Percentiles rank a stretch among this genome's conserved stretches.
Conservation (phyloP, 1,140 invertebrate species). For the Campodea augens region DNA sequence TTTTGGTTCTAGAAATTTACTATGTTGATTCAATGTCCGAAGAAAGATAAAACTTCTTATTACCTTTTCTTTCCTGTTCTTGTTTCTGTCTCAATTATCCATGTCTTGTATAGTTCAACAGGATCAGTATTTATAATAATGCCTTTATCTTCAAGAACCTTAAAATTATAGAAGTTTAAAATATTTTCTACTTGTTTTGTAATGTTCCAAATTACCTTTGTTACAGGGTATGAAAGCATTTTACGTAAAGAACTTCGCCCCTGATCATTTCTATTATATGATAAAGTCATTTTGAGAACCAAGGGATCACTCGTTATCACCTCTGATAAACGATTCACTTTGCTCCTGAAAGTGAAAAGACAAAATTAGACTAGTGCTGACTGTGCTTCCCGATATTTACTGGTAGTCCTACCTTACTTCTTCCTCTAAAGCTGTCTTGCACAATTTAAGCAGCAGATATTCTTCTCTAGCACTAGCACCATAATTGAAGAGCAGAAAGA, state of each 20-base stretch:
- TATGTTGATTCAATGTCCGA: conserved; percentile 2
- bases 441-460: conserved; percentile 52
- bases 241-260: conserved; percentile 44
- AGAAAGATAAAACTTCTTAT: conserved; percentile 16
- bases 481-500: conserved; percentile 58
- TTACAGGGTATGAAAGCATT: conserved; percentile 51
- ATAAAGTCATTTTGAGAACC: conserved; percentile 58
- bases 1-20: conserved; percentile 3
- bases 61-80: conserved; percentile 48
- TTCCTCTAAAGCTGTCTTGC: conserved; percentile 48
- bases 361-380: conserved; percentile 3
- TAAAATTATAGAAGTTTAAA: conserved; percentile 14
- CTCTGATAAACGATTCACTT: conserved; percentile 52
- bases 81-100: conserved; percentile 59
- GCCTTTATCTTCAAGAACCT: conserved; percentile 42
- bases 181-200: no score
- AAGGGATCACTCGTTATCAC: conserved; percentile 53
- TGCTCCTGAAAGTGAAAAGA: conserved; percentile 32
- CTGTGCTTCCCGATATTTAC: not conserved
- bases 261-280: conserved; percentile 46
- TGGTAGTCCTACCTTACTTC: conserved; percentile 36
- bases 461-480: conserved; percentile 59
- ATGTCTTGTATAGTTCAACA: conserved; percentile 58
- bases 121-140: conserved; percentile 59
- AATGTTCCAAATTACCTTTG: no score